Evolutionary conservation across 92 coral and sea anemone species (phyloP).

Genomic region (Siderastrea siderea): DNA sequence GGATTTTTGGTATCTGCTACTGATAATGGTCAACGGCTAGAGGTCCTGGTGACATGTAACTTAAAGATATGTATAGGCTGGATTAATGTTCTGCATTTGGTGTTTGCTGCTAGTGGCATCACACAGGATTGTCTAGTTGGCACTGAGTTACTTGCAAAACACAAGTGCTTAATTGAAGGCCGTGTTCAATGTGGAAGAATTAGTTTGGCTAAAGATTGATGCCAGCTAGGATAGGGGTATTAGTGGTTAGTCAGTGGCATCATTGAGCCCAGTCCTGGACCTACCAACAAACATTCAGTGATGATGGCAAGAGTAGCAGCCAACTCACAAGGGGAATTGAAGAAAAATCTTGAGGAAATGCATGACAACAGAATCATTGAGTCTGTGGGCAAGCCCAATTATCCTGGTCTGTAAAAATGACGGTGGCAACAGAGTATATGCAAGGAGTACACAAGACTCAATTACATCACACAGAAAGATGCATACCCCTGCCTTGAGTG

Average conservation of each 20-base stretch:
- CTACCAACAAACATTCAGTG: slow-evolving; percentile 21
- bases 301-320: slow-evolving; percentile 49
- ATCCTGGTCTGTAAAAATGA: background rate
- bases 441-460: slow-evolving; percentile 11
- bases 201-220: slow-evolving; percentile 51
- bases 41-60: slow-evolving; percentile 23
- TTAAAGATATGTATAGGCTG: slow-evolving; percentile 19
- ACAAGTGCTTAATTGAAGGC: slow-evolving; percentile 25
- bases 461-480: slow-evolving; percentile 27
- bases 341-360: slow-evolving; percentile 27
- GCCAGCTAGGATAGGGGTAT: slow-evolving; percentile 30
- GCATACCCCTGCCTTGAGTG: slow-evolving; percentile 10
- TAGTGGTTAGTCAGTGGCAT: slow-evolving; percentile 29
- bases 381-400: background rate
- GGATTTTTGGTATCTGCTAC: slow-evolving; percentile 32
- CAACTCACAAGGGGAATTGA: slow-evolving; percentile 26
- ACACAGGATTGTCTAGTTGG: slow-evolving; percentile 57
- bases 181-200: slow-evolving; percentile 11
- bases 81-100: slow-evolving; percentile 34
- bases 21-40: slow-evolving; percentile 36
- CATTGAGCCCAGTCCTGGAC: slow-evolving; percentile 52
- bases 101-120: slow-evolving; percentile 49
- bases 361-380: slow-evolving; percentile 8
- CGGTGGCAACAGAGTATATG: background rate
- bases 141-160: slow-evolving; percentile 41